These are phyloP conservation scores for Altica lythri DNA, from an alignment of 2,888 invertebrate species.

Conservation along the genomic window DNA sequence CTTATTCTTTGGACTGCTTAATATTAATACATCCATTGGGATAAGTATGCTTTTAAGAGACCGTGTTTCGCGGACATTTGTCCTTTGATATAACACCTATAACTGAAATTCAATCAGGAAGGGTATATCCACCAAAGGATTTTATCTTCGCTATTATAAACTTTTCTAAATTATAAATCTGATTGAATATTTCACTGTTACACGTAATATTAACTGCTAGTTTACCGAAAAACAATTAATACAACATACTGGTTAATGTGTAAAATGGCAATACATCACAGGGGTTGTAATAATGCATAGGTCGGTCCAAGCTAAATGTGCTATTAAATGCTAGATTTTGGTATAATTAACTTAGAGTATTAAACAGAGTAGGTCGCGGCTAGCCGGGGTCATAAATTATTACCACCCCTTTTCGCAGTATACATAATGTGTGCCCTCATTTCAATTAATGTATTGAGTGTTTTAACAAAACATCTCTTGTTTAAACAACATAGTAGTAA, in stretches of 20 bases:
- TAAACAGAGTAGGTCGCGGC: constrained; percentile 44
- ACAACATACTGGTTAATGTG: constrained; percentile 44
- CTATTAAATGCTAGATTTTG: constrained; percentile 48
- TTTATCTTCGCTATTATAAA: no score
- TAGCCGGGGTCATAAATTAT: constrained; percentile 47
- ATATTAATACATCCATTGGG: constrained; percentile 49
- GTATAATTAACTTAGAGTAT: constrained; percentile 49
- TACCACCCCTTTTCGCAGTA: constrained; percentile 32
- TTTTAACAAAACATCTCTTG: no score
- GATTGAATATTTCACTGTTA: no score
- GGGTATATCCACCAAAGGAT: constrained; percentile 3
- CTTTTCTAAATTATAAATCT: no score
- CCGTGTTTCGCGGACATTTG: constrained; percentile 39
- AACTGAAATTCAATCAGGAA: constrained; percentile 27
- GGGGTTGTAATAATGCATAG: constrained; percentile 40
- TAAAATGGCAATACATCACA: constrained; percentile 43
- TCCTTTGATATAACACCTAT: constrained; percentile 35
- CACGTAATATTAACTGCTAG: constrained; percentile 27
- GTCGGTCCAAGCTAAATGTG: constrained; percentile 41
- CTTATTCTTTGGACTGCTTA: constrained; percentile 44
- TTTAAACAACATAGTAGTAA: no score
- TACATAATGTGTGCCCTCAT: constrained; percentile 28
- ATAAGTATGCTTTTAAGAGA: constrained; percentile 48
- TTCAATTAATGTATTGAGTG: constrained; percentile 19
- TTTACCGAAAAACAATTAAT: constrained; percentile 37